Evolutionary conservation across 2,113 vertebrate species (phyloP).

Genomic region (Ranitomeya imitator): DNA sequence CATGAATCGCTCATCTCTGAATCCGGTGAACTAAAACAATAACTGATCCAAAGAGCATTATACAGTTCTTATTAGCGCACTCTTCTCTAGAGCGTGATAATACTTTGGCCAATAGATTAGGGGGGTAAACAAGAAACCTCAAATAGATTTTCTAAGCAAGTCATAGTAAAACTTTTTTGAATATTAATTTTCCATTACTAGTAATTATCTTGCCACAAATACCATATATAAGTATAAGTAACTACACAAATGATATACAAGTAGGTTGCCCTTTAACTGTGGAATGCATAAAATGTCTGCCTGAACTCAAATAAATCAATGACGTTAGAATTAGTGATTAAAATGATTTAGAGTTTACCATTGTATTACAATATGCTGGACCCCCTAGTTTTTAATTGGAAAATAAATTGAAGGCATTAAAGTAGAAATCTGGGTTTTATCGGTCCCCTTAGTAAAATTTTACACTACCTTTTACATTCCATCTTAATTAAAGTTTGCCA

Average conservation of each 20-base stretch:
- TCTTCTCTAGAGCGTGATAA: too few species aligned
- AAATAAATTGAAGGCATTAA: slow-evolving; percentile 41
- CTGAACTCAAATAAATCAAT: neutral
- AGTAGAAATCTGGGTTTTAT: slow-evolving; percentile 16
- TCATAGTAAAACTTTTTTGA: too few species aligned
- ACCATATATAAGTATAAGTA: neutral
- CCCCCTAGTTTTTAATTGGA: slow-evolving; percentile 17
- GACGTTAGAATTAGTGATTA: neutral
- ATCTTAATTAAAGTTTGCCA: slow-evolving; percentile 53
- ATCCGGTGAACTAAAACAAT: too few species aligned
- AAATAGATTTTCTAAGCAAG: too few species aligned
- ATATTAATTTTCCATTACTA: neutral
- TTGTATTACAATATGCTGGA: slow-evolving; percentile 21
- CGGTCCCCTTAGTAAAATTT: slow-evolving; percentile 26
- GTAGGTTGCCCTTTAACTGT: neutral
- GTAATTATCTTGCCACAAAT: neutral
- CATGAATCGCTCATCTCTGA: too few species aligned
- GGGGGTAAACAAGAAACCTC: too few species aligned
- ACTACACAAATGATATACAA: neutral
- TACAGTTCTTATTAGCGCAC: too few species aligned
- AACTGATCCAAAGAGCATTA: too few species aligned
- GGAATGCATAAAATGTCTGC: neutral
- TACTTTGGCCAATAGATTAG: too few species aligned
- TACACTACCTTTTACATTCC: slow-evolving; percentile 36
- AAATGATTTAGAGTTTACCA: slow-evolving; percentile 18